Conservation (phyloP, 1,140 invertebrate species). For the Coenobita brevimanus region DNA sequence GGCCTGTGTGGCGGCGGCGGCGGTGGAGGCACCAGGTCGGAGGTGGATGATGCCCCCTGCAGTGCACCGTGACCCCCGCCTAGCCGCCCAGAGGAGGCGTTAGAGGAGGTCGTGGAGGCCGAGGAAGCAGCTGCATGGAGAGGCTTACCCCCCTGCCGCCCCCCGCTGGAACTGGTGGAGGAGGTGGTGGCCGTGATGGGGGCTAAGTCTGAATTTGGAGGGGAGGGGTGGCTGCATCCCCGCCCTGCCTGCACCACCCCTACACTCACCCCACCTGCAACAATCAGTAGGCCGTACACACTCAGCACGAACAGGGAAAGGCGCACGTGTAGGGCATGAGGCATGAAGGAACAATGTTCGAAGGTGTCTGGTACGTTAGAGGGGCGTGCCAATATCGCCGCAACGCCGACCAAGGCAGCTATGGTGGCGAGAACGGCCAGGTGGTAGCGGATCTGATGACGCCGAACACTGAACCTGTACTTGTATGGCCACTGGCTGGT, state of each 20-base stretch:
- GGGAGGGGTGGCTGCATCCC: conserved; percentile 26
- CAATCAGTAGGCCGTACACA: conserved; percentile 74
- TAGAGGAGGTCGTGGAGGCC: conserved; percentile 71
- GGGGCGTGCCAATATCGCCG: conserved; percentile 71
- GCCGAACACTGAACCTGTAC: conserved; percentile 74
- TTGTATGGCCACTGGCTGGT: conserved; percentile 75
- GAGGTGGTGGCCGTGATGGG: conserved; percentile 64
- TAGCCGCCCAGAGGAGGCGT: conserved; percentile 71
- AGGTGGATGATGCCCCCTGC: conserved; percentile 61
- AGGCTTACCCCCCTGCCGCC: conserved; percentile 25
- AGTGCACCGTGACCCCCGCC: conserved; percentile 56
- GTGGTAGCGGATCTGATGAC: conserved; percentile 77
- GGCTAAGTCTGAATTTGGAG: conserved; percentile 54
- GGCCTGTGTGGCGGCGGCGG: conserved; percentile 72
- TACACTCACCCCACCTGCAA: conserved; percentile 72
- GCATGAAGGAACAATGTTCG: conserved; percentile 74
- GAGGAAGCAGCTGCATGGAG: conserved; percentile 61
- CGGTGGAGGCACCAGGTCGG: conserved; percentile 68
- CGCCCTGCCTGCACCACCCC: conserved; percentile 66
- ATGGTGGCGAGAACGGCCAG: conserved; percentile 76
- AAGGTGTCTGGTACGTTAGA: conserved; percentile 58
- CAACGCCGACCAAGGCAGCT: conserved; percentile 74
- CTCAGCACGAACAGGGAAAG: conserved; percentile 76
- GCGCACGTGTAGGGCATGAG: conserved; percentile 74
- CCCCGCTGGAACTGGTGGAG: conserved; percentile 50